Evolutionary conservation across 2,888 invertebrate genomes (phyloP).

Genomic region (Volucella inflata): DNA sequence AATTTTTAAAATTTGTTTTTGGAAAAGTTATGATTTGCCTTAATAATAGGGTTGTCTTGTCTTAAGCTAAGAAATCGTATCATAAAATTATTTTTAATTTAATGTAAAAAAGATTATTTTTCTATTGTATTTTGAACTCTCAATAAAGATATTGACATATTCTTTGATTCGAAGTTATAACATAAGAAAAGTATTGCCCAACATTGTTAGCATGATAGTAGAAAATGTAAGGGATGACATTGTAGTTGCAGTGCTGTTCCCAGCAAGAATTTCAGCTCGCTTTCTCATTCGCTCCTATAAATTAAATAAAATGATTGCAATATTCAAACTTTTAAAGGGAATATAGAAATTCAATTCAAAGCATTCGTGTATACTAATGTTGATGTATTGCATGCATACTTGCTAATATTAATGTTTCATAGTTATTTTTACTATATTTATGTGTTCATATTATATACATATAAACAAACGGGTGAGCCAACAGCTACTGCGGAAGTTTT

Average conservation of each 20-base stretch:
- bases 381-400: no score
- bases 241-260: slow-evolving; percentile 84
- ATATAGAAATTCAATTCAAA: no score
- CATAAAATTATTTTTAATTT: slow-evolving; percentile 34
- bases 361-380: no score
- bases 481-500: no score
- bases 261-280: slow-evolving; percentile 86
- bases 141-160: slow-evolving; percentile 53
- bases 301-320: neutral
- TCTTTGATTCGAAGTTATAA: slow-evolving; percentile 80
- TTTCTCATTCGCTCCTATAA: slow-evolving; percentile 85
- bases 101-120: slow-evolving; percentile 1
- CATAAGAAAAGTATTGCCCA: slow-evolving; percentile 80
- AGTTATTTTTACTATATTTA: no score
- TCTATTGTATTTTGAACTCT: slow-evolving; percentile 50
- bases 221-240: slow-evolving; percentile 82
- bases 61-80: slow-evolving; percentile 21
- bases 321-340: no score
- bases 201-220: slow-evolving; percentile 80
- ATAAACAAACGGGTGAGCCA: no score
- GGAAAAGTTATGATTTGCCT: neutral
- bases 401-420: no score
- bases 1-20: slow-evolving; percentile 1
- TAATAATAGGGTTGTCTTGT: slow-evolving; percentile 20
- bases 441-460: no score